These are phyloP conservation scores for Bombylius major DNA, from an alignment of 2,888 invertebrate species.

Conservation along the genomic window DNA sequence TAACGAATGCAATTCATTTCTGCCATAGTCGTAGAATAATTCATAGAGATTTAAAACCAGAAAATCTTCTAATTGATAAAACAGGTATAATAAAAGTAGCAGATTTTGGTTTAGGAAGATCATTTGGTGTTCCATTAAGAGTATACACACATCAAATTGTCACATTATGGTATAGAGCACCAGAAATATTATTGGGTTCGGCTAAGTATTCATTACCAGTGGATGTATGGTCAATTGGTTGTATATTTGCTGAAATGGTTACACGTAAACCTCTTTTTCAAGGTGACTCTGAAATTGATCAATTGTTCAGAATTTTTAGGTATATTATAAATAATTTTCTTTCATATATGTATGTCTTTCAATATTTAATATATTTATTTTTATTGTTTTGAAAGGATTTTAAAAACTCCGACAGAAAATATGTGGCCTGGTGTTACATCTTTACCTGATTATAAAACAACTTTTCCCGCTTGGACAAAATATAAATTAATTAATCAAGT, in stretches of 20 bases:
- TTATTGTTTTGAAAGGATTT: conserved; percentile 45
- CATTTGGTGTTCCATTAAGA: conserved; percentile 90
- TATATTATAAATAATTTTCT: conserved; percentile 22
- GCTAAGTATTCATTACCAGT: conserved; percentile 85
- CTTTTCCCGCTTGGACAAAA: conserved; percentile 87
- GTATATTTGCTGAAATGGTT: conserved; percentile 96
- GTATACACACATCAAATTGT: conserved; percentile 93
- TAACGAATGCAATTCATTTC: conserved; percentile 75
- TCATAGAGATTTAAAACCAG: conserved; percentile 91
- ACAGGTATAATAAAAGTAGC: conserved; percentile 95
- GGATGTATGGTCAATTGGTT: conserved; percentile 95
- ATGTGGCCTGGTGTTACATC: conserved; percentile 90
- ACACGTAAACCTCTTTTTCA: conserved; percentile 88
- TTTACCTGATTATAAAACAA: conserved; percentile 86
- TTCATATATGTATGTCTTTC: background rate
- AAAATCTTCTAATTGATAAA: conserved; percentile 85
- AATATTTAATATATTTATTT: background rate
- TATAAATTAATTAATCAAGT: conserved; percentile 64
- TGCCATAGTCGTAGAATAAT: conserved; percentile 86
- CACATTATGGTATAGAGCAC: conserved; percentile 95
- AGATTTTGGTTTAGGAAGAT: conserved; percentile 93
- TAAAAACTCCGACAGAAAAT: conserved; percentile 89
- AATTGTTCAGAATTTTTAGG: conserved; percentile 93
- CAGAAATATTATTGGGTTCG: conserved; percentile 86
- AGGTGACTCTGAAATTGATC: conserved; percentile 98